Evolutionary conservation across 1,140 invertebrate genomes (phyloP), one percentile per base, ranked within the genome.

Genomic region (Euura saliciscinereae): DNA sequence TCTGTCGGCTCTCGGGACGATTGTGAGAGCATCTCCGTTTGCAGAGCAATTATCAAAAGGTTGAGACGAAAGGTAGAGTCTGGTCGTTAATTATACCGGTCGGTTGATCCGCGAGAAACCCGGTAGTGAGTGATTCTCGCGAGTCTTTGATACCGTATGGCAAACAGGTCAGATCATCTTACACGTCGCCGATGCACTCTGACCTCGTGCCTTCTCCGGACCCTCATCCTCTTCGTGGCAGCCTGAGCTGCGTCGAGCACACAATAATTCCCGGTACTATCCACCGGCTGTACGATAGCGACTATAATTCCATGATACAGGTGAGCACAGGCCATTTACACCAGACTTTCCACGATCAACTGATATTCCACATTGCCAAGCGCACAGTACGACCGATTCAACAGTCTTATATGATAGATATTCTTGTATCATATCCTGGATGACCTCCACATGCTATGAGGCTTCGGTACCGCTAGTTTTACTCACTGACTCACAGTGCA

Each of bases 131-230:
- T 59, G 51, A 59, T 59, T 59, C 51, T 59, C 51, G 51, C 51
- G 51, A 8, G 51, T 59, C 51, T 59, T 59, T 28, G 28, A 28
- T 59, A 8, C 51, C 51, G 51, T 59, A 8, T 59, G 51, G 51
- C 51, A 59, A 59, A 59, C 51, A 59, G 51, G 51, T 59, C 51
- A 59, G 51, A 59, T 59, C 51, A 59, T 59, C 51, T 59, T 59
- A 59, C 51, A 59, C 51, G 51, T 59, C 51, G 6, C 51, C 51
- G 51, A 8, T 59, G 51, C 51, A 59, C 51, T 59, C 13, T 59
- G 51, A 59, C 51, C 51, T 59, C 51, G 51, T 28, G 51, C 51
- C 51, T 59, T 59, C 51, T 8, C 51, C 2, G 51, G 51, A 5
- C 51, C 13, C 28, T 28, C 28, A 28, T 28, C 28, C 28, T 28